Conservation (phyloP, 2,888 invertebrate species). For the Teleiodes luculella region DNA sequence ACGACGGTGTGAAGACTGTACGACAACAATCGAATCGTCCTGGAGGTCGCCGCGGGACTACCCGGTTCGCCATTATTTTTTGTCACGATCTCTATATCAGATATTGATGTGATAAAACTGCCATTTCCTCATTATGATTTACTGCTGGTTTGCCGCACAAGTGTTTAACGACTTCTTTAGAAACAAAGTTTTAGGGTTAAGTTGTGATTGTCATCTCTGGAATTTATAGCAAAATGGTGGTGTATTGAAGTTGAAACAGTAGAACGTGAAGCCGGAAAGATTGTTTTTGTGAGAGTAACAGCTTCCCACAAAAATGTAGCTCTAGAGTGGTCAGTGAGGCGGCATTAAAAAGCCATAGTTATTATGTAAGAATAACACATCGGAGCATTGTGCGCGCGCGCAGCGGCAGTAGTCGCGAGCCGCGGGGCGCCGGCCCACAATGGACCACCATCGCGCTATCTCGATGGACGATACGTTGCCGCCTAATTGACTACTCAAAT, state of each 20-base stretch:
- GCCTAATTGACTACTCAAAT: conserved; percentile 77
- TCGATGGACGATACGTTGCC: conserved; percentile 73
- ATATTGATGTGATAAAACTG: conserved; percentile 49
- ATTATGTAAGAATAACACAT: conserved; percentile 68
- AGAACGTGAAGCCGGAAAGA: conserved; percentile 8
- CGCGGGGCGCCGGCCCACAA: conserved; percentile 63
- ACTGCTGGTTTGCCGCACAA: conserved; percentile 34
- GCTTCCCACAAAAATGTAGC: conserved; percentile 64
- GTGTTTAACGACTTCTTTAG: conserved; percentile 47
- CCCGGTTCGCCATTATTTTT: conserved; percentile 58
- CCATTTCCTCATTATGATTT: conserved; percentile 50
- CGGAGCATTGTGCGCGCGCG: conserved; percentile 52
- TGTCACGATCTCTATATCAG: conserved; percentile 56
- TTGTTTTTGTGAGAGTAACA: conserved; percentile 25
- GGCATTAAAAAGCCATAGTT: conserved; percentile 66
- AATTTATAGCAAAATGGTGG: conserved; percentile 35
- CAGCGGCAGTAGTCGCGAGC: conserved; percentile 50
- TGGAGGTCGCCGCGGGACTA: conserved; percentile 58
- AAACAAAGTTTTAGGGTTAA: conserved; percentile 34
- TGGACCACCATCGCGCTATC: conserved; percentile 75
- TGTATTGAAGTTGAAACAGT: conserved; percentile 26
- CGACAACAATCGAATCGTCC: conserved; percentile 31
- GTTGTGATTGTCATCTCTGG: conserved; percentile 25
- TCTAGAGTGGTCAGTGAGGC: conserved; percentile 63
- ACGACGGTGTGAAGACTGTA: conserved; percentile 61